Evolutionary conservation across 2,888 invertebrate species (phyloP).

Genomic region (Auanema freiburgensis): DNA sequence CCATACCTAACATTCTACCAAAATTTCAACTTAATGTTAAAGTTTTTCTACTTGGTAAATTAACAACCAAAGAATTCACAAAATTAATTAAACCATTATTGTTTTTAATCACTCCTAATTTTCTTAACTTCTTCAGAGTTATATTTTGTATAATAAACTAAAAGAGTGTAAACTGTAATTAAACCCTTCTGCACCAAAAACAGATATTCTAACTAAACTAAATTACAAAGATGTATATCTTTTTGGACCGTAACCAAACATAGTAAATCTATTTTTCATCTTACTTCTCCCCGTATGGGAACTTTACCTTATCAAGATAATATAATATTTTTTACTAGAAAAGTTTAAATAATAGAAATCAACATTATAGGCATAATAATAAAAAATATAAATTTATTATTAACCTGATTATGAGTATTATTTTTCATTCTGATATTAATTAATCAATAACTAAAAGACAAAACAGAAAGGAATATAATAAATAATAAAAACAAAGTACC

Average conservation of each 20-base stretch:
- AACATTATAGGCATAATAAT: constrained; percentile 28
- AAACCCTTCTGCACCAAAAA: constrained; percentile 45
- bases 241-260: constrained; percentile 46
- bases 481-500: constrained; percentile 32
- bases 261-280: constrained; percentile 47
- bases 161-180: constrained; percentile 38
- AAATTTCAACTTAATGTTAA: constrained; percentile 63
- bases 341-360: constrained; percentile 38
- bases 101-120: constrained; percentile 40
- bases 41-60: constrained; percentile 42
- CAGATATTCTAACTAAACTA: constrained; percentile 47
- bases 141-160: constrained; percentile 49
- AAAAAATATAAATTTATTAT: constrained; percentile 36
- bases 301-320: constrained; percentile 48
- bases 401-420: constrained; percentile 21
- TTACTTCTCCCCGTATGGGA: constrained; percentile 35
- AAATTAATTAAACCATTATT: constrained; percentile 44
- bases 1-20: constrained; percentile 64
- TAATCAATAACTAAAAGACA: constrained; percentile 70
- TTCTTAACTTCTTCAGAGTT: constrained; percentile 51
- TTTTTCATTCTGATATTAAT: constrained; percentile 39
- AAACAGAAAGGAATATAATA: constrained; percentile 35
- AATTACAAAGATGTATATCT: constrained; percentile 41
- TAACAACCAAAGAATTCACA: constrained; percentile 41
- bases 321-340: constrained; percentile 42